Conservation (phyloP, 2,888 invertebrate genomes). For the Rhodophaea formosa region DNA sequence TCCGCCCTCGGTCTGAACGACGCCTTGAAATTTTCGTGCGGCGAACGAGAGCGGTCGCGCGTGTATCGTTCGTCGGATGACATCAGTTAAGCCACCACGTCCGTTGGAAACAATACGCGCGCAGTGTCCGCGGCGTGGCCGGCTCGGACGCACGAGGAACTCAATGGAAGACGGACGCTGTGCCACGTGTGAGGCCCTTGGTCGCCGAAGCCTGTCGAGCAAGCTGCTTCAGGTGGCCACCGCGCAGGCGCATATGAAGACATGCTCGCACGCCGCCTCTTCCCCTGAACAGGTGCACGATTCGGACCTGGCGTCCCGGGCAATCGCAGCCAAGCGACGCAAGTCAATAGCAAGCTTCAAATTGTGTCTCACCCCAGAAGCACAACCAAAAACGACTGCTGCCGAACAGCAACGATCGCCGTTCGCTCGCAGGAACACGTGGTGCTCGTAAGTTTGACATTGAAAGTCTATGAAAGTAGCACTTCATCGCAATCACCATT, state of each 20-base stretch:
- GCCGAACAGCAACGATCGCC: conserved; percentile 53
- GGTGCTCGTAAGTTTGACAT: conserved; percentile 74
- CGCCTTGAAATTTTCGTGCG: conserved; percentile 68
- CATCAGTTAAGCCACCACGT: conserved; percentile 79
- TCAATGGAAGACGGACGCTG: conserved; percentile 75
- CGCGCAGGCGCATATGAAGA: conserved; percentile 74
- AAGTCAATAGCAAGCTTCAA: conserved; percentile 73
- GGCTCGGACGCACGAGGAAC: conserved; percentile 74
- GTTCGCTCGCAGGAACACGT: conserved; percentile 74
- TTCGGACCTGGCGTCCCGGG: conserved; percentile 65
- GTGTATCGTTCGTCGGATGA: conserved; percentile 72
- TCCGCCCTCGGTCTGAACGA: conserved; percentile 50
- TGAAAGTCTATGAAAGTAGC: conserved; percentile 14
- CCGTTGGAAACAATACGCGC: conserved; percentile 72
- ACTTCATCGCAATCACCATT: conserved; percentile 21
- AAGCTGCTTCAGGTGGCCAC: conserved; percentile 75
- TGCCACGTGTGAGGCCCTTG: conserved; percentile 74
- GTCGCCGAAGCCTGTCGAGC: conserved; percentile 67
- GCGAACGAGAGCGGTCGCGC: conserved; percentile 66
- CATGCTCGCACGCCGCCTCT: conserved; percentile 59
- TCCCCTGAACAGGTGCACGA: conserved; percentile 58
- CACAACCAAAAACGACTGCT: conserved; percentile 49
- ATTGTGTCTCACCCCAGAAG: conserved; percentile 60
- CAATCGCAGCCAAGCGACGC: conserved; percentile 72
- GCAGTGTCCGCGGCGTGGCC: conserved; percentile 76